Evolutionary conservation across 2,113 vertebrate genomes (phyloP), one percentile per base, ranked within the genome.

Genomic region (Istiophorus platypterus): DNA sequence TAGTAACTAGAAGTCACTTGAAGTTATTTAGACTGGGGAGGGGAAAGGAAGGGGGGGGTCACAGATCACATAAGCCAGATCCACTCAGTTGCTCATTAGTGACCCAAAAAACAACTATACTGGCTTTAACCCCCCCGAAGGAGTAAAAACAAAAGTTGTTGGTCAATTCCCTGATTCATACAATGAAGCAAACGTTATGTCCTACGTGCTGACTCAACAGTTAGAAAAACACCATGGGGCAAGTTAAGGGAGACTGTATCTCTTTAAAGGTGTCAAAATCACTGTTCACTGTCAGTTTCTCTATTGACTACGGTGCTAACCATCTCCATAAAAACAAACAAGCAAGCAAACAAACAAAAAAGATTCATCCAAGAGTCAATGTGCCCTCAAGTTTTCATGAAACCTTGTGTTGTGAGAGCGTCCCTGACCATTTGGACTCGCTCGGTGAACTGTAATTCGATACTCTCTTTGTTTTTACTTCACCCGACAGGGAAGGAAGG

Each of bases 401-500:
- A 66, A 24, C 9, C 12, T 4, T 4, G 24, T 56, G 22, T 0
- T 64, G 63, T n/a, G 42, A n/a, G 54, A 59, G 54, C 47, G n/a
- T n/a, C 17, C 42, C 73, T 20, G 34, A 68, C 4, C 29, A 4
- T 39, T 51, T 34, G n/a, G 20, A 22, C 74, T 47, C 45, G 8
- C 39, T 69, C 57, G 57, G 63, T n/a, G n/a, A 78, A 29, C 67
- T 93, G 94, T 93, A 95, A 95, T 74, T 59, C 80, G 94, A 95
- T 61, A 88, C 93, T 89, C 80, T 82, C 91, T 94, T 91, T 94
- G 93, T 95, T 93, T 88, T 93, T 78, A 87, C 89, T 87, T 86
- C 69, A 51, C 65, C 85, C 74, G 31, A 69, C 51, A 77, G 80
- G 63, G 78, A 61, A 80, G 31, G 63, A 42, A 14, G 75, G 54